These are phyloP conservation scores for Lichenostomus cassidix DNA, from an alignment of 2,113 vertebrate genomes.

Conservation along the genomic window DNA sequence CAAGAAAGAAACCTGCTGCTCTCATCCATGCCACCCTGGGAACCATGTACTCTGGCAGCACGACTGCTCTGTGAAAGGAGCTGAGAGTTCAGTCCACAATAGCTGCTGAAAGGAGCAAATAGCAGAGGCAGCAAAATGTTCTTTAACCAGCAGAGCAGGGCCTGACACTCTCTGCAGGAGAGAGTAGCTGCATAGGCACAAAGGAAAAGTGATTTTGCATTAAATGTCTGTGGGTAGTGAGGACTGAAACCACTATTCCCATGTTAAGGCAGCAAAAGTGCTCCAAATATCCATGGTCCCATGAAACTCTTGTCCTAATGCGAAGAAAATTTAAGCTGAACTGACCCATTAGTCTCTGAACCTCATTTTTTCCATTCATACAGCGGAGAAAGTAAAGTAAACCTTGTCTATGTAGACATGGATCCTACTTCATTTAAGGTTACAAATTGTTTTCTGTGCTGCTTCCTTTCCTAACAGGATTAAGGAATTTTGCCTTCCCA, in stretches of 20 bases:
- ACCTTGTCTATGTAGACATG: background rate
- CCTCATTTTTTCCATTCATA: background rate
- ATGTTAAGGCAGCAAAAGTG: background rate
- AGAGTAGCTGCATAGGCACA: background rate
- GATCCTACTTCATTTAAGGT: background rate
- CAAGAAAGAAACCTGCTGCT: slow-evolving; percentile 4
- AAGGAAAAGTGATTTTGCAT: slow-evolving; percentile 1
- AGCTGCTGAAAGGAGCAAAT: slow-evolving; percentile 26
- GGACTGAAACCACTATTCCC: background rate
- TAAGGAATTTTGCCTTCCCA: background rate
- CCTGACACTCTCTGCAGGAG: slow-evolving; percentile 42
- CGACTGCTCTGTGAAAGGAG: background rate
- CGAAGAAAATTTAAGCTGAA: background rate
- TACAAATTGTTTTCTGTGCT: background rate
- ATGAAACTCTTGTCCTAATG: background rate
- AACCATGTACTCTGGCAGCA: background rate
- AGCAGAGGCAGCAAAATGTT: slow-evolving; percentile 41
- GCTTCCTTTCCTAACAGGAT: background rate
- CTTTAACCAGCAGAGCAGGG: slow-evolving; percentile 35
- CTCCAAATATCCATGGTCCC: background rate
- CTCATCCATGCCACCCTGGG: background rate
- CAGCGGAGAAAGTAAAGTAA: background rate
- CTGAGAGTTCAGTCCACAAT: slow-evolving; percentile 26
- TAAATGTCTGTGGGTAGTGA: background rate
- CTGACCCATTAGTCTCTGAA: background rate